Conservation (phyloP, 2,888 invertebrate genomes). For the Metacarcinus magister region DNA sequence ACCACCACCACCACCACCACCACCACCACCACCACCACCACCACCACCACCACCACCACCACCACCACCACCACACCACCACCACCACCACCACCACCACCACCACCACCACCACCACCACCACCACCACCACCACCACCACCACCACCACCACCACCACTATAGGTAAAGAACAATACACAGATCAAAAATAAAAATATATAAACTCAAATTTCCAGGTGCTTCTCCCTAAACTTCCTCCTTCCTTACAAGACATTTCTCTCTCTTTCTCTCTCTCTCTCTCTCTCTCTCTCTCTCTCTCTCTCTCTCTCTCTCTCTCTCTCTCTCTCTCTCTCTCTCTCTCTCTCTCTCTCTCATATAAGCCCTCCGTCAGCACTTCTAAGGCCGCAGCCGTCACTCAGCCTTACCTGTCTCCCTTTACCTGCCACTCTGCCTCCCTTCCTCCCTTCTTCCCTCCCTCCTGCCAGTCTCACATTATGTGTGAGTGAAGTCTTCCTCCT, state of each 20-base stretch:
- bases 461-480: too few relatives aligned
- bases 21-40: constrained; percentile 17
- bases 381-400: not conserved
- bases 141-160: too few relatives aligned
- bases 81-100: constrained; percentile 4
- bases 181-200: too few relatives aligned
- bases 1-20: not conserved
- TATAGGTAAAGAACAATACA: too few relatives aligned
- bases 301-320: not conserved
- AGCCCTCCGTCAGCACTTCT: not conserved
- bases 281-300: too few relatives aligned
- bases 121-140: constrained; percentile 18
- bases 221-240: too few relatives aligned
- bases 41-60: not conserved
- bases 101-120: not conserved
- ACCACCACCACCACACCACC: too few relatives aligned
- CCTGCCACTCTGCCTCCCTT: not conserved
- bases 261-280: too few relatives aligned
- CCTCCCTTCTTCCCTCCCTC: too few relatives aligned
- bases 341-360: not conserved
- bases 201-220: too few relatives aligned
- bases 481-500: too few relatives aligned
- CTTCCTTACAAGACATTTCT: too few relatives aligned
- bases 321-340: constrained; percentile 37
- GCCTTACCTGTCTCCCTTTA: not conserved